A percentile compares a stretch with the other conserved stretches of the same genome.
These are phyloP conservation scores for Xiphophorus hellerii DNA, from an alignment of 2,113 vertebrate species.

Conservation along the genomic window DNA sequence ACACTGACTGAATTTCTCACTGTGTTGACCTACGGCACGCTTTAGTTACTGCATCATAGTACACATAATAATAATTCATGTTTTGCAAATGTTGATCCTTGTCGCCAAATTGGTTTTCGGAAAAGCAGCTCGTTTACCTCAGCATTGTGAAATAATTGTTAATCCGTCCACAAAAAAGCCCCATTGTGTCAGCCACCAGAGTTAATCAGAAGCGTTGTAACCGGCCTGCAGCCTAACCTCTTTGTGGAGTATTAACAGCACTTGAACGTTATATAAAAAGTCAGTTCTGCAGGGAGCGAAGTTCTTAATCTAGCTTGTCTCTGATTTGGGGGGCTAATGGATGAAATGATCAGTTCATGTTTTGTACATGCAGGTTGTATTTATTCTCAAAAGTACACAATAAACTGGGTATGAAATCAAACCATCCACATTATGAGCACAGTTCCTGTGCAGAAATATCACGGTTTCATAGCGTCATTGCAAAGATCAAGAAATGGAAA, in stretches of 20 bases:
- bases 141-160: not conserved
- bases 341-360: too few species aligned
- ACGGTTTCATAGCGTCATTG: not conserved
- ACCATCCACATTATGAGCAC: not conserved
- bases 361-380: not conserved
- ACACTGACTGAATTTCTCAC: not conserved
- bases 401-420: too few species aligned
- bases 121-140: too few species aligned
- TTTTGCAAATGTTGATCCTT: too few species aligned
- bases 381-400: not conserved
- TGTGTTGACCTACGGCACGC: not conserved
- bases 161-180: not conserved
- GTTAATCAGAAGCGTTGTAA: not conserved
- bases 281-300: not conserved
- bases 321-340: too few species aligned
- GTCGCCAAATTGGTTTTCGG: too few species aligned
- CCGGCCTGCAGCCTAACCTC: not conserved
- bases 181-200: not conserved
- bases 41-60: not conserved
- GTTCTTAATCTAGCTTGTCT: too few species aligned
- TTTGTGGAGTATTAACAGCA: not conserved
- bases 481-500: not conserved
- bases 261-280: not conserved
- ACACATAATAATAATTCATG: not conserved
- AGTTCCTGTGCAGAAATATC: not conserved